Conservation (phyloP, 2,888 invertebrate genomes). For the Cephus runcator region DNA sequence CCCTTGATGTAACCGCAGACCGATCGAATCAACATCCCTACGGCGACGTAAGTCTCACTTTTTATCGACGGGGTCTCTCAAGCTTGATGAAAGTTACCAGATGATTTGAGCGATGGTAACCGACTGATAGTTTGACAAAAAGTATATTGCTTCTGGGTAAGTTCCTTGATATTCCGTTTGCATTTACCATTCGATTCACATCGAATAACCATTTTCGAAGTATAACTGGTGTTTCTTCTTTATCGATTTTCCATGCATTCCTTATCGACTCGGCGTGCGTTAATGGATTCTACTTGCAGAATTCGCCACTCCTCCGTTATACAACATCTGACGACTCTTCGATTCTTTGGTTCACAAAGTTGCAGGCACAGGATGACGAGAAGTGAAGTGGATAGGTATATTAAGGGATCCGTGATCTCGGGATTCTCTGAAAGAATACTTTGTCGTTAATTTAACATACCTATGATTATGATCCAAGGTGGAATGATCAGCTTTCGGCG, state of each 20-base stretch:
- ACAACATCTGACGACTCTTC: background rate
- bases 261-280: background rate
- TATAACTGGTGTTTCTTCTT: background rate
- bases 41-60: background rate
- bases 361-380: background rate
- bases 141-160: background rate
- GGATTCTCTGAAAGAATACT: background rate
- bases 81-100: background rate
- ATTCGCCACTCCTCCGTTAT: background rate
- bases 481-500: conserved; percentile 78
- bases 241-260: background rate
- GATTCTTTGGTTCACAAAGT: background rate
- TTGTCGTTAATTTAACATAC: conserved; percentile 61
- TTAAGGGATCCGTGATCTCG: background rate
- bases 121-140: background rate
- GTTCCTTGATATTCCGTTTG: background rate
- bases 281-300: background rate
- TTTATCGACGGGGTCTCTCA: background rate
- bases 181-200: background rate
- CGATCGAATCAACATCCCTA: background rate
- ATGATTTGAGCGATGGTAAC: background rate
- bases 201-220: background rate
- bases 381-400: background rate
- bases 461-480: conserved; percentile 77
- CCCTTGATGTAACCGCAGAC: background rate